phyloP scores from a whole-genome alignment of 2,113 vertebrate species.

The Mesoclemmys tuberculata region DNA sequence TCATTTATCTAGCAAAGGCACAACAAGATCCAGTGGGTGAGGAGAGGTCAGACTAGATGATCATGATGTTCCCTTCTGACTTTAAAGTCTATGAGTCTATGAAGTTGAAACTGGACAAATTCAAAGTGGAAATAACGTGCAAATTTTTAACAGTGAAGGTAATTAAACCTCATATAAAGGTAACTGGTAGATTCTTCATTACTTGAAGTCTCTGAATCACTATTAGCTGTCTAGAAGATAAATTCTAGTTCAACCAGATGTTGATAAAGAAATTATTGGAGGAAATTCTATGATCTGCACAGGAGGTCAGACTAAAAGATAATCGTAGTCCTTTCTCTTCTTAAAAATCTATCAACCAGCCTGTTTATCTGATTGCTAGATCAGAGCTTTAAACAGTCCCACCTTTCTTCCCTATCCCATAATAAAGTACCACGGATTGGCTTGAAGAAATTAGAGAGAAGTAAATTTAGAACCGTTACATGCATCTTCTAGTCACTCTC shows the following conservation, averaged over 20 bases:
- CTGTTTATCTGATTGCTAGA: not conserved
- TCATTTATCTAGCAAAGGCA: no score
- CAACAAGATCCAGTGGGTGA: no score
- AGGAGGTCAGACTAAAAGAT: not conserved
- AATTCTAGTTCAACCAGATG: no score
- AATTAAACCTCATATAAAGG: not conserved
- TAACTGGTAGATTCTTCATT: not conserved
- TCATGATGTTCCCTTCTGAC: no score
- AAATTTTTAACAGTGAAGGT: not conserved
- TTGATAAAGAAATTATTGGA: not conserved
- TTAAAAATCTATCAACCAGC: not conserved
- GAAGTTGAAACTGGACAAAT: not conserved
- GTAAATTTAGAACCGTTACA: not conserved
- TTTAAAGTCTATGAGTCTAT: not conserved
- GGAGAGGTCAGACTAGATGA: no score
- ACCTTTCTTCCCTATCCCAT: not conserved
- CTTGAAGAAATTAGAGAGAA: not conserved
- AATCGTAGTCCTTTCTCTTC: not conserved
- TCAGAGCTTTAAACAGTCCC: not conserved
- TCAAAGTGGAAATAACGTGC: not conserved
- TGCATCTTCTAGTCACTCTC: accelerated
- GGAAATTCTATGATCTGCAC: accelerated
- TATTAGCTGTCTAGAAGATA: no score
- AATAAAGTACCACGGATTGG: not conserved
- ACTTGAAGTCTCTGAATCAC: no score